These are phyloP conservation scores for Porites evermanni DNA, from an alignment of 92 coral and sea anemone species.

Conservation along the genomic window DNA sequence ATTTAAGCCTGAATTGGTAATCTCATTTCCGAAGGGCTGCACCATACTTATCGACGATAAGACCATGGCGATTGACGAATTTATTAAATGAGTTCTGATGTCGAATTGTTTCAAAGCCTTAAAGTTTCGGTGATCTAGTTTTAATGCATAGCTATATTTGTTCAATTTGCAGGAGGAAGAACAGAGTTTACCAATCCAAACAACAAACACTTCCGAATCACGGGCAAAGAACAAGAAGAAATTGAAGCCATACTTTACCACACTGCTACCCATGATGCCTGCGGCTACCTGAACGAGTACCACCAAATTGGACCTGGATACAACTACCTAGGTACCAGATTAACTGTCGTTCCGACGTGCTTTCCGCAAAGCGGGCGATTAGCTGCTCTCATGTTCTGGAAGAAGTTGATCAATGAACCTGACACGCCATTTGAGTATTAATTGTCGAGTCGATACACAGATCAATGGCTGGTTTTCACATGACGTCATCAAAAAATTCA, in stretches of 20 bases:
- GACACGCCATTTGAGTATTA: slow-evolving; percentile 82
- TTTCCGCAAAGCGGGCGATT: slow-evolving; percentile 89
- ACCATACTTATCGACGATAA: no score
- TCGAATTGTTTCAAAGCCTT: no score
- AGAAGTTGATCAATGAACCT: slow-evolving; percentile 82
- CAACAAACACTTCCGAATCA: slow-evolving; percentile 68
- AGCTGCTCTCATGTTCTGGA: slow-evolving; percentile 92
- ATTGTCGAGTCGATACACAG: neutral
- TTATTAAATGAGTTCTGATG: no score
- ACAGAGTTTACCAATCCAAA: slow-evolving; percentile 47
- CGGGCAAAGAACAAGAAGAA: slow-evolving; percentile 69
- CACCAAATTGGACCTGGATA: slow-evolving; percentile 92
- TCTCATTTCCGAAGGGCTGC: no score
- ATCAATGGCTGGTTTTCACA: neutral
- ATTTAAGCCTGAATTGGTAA: no score
- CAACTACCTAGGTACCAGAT: slow-evolving; percentile 90
- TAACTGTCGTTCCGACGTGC: slow-evolving; percentile 89
- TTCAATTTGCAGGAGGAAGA: slow-evolving; percentile 40
- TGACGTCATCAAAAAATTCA: no score
- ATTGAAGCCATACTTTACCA: slow-evolving; percentile 82
- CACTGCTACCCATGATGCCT: slow-evolving; percentile 94
- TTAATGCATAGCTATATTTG: neutral
- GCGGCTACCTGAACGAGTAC: slow-evolving; percentile 86
- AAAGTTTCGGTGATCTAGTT: neutral
- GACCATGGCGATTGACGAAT: no score